phyloP scores from a whole-genome alignment of 2,797 vertebrate species.

The Acanthornis magna region DNA sequence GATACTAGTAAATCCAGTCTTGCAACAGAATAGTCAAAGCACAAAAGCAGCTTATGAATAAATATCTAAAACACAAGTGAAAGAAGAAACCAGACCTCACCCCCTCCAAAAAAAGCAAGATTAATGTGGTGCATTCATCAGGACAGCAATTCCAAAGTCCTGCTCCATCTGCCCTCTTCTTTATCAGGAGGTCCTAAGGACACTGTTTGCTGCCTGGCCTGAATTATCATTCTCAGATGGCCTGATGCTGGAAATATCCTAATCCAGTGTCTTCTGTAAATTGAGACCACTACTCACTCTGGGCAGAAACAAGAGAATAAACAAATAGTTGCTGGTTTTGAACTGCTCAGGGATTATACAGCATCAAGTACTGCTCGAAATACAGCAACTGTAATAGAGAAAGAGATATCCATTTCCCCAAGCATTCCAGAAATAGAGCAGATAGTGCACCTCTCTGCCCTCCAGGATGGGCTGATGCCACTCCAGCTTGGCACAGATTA shows the following conservation, averaged over 20 bases:
- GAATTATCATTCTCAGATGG: neutral
- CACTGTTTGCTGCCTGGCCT: neutral
- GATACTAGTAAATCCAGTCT: neutral
- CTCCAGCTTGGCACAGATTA: neutral
- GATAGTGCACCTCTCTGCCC: neutral
- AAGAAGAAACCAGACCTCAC: neutral
- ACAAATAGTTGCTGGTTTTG: neutral
- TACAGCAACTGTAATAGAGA: neutral
- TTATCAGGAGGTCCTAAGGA: neutral
- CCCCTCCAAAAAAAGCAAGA: neutral
- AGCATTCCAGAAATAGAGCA: neutral
- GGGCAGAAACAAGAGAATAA: neutral
- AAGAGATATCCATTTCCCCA: neutral
- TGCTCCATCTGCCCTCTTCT: neutral
- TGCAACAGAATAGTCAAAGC: neutral
- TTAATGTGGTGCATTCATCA: neutral
- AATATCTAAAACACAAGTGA: neutral
- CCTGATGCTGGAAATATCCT: neutral
- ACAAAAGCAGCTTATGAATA: neutral
- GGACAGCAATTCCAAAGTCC: neutral
- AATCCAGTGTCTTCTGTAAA: neutral
- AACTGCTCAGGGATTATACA: neutral
- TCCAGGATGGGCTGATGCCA: neutral
- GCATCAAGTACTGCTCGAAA: neutral
- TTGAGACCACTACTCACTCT: neutral